Evolutionary conservation across 2,797 vertebrate species (phyloP), one percentile per base, ranked within the genome.

Genomic region (Hipposideros larvatus): DNA sequence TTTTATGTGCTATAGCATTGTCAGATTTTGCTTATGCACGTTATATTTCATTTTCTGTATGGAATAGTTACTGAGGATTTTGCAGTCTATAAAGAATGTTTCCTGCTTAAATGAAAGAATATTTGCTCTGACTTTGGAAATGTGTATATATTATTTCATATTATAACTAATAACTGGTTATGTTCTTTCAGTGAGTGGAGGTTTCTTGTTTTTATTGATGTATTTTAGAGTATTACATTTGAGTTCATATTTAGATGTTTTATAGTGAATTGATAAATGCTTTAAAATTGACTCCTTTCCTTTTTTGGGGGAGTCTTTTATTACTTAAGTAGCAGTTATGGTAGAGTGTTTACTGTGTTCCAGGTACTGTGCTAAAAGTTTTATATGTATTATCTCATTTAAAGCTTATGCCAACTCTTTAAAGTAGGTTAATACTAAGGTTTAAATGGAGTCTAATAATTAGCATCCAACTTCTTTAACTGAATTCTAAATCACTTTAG

Each of bases 201-300:
- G 2, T 66, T 8, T 61, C 51, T 87, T 92, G 5, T 43, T 92
- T 92, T 93, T 61, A 74, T 46, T 92, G 71, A 87, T 65, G 11
- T 59, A 59, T 68, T 78, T 68, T 75, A 31, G 43, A 61, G 18
- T 65, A 61, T 89, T 94, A 79, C 65, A 95, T 95, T 66, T 41
- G 26, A 92, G 41, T 89, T 93, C 34, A 53, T n/a, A 41, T 94
- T 83, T 91, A 90, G 34, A 24, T 77, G 48, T 59, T 78, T 79
- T 53, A 51, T 79, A 77, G 31, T 65, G 73, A 95, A 59, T 65
- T 82, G 37, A n/a, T 68, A 66, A 95, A 41, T 48, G 18, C 59
- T 90, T 43, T 91, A 75, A 93, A 89, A 51, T 59, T 51, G 61
- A 15, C 7, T 14, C 4, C 2, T 83, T 53, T 84, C 31, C 2